These are phyloP conservation scores for Dichetophora obliterata DNA, from an alignment of 2,888 invertebrate species.

Conservation along the genomic window DNA sequence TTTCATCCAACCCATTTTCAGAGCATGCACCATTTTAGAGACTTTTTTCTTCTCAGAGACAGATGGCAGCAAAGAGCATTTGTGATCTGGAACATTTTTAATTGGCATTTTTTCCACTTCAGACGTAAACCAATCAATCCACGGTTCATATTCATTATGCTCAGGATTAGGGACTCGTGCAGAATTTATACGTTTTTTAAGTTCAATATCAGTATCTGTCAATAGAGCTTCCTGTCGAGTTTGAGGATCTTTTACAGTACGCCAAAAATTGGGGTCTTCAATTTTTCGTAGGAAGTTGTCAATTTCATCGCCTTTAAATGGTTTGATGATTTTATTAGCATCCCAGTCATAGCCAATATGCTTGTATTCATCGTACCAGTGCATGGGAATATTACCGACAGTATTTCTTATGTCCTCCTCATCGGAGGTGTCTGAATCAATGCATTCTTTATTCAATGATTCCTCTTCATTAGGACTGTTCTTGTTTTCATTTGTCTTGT, in stretches of 20 bases:
- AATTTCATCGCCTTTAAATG: conserved; percentile 86
- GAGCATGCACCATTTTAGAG: conserved; percentile 89
- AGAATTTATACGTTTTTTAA: conserved; percentile 84
- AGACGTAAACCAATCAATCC: conserved; percentile 95
- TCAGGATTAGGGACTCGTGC: conserved; percentile 82
- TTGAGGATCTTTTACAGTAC: conserved; percentile 92
- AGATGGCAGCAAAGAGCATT: conserved; percentile 95
- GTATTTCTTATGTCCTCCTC: conserved; percentile 96
- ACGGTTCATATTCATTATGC: conserved; percentile 71
- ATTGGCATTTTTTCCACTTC: conserved; percentile 93
- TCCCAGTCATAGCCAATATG: conserved; percentile 97
- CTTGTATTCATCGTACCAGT: conserved; percentile 97
- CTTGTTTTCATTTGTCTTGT: too few species aligned
- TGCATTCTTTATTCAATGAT: conserved; percentile 80
- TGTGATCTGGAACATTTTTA: conserved; percentile 93
- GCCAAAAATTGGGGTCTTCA: conserved; percentile 98
- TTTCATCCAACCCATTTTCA: conserved; percentile 98
- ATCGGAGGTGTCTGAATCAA: conserved; percentile 88
- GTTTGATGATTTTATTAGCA: conserved; percentile 89
- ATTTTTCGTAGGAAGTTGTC: conserved; percentile 93
- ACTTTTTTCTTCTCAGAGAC: conserved; percentile 85
- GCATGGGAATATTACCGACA: conserved; percentile 94
- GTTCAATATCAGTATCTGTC: conserved; percentile 85
- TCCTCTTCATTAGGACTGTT: too few species aligned
- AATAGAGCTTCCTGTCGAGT: conserved; percentile 94